These are phyloP conservation scores for Propithecus perrieri DNA, from an alignment of 2,797 vertebrate genomes.

Conservation along the genomic window DNA sequence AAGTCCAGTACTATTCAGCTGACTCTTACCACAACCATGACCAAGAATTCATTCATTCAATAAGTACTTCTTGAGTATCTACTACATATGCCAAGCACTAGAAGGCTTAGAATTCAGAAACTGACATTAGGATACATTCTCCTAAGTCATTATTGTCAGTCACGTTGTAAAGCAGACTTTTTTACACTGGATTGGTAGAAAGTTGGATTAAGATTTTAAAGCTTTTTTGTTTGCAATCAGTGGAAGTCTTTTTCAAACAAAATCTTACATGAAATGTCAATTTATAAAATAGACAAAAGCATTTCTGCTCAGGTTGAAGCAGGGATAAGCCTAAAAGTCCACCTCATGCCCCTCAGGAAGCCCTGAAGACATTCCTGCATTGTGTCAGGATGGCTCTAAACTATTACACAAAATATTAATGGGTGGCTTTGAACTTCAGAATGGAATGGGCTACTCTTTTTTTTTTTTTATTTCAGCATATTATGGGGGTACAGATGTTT, in stretches of 20 bases:
- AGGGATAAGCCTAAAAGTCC: neutral
- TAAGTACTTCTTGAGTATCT: neutral
- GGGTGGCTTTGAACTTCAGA: neutral
- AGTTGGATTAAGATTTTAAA: slow-evolving; percentile 14
- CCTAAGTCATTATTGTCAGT: neutral
- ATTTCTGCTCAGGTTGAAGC: neutral
- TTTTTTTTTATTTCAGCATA: too few relatives aligned
- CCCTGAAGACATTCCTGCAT: neutral
- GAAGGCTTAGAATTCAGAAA: slow-evolving; percentile 32
- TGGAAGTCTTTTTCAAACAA: slow-evolving; percentile 7
- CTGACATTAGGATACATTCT: neutral
- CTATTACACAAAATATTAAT: neutral
- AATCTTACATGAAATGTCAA: slow-evolving; percentile 1
- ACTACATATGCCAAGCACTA: neutral
- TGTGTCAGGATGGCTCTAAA: neutral
- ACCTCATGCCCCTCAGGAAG: neutral
- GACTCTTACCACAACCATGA: neutral
- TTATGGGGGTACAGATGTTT: too few relatives aligned
- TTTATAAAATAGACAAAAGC: neutral
- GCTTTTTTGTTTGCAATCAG: slow-evolving; percentile 20
- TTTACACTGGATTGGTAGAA: neutral
- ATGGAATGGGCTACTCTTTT: neutral
- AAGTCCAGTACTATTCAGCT: neutral
- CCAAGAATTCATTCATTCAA: neutral
- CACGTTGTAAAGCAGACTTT: neutral